Conservation (phyloP, 2,888 invertebrate genomes). For the Ochropleura plecta region DNA sequence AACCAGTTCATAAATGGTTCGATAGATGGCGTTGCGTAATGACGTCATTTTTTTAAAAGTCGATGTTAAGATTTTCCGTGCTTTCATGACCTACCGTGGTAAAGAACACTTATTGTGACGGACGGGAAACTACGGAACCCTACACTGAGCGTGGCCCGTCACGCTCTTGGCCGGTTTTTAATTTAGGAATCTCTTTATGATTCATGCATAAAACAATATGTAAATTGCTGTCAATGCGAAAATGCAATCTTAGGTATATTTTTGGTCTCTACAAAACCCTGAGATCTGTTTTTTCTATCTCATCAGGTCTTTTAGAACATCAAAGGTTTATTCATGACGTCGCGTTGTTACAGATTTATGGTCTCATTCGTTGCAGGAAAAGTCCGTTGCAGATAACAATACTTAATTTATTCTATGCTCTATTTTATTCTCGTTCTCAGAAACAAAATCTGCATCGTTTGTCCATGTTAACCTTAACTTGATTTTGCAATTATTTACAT, state of each 20-base stretch:
- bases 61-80: no score
- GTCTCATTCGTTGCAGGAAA: background rate
- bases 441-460: slow-evolving; percentile 20
- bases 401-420: slow-evolving; percentile 16
- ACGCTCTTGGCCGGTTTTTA: no score
- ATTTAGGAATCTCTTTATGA: background rate
- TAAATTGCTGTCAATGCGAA: background rate
- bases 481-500: slow-evolving; percentile 10
- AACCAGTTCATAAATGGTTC: no score
- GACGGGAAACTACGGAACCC: no score
- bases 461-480: slow-evolving; percentile 20
- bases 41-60: no score
- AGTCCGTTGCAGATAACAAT: background rate
- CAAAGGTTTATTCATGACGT: background rate
- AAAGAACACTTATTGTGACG: no score
- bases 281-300: background rate
- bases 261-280: background rate
- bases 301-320: background rate
- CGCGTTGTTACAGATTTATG: background rate
- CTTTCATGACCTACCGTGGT: no score
- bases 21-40: no score
- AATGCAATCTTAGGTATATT: background rate
- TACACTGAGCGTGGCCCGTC: no score
- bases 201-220: background rate
- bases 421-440: slow-evolving; percentile 23